phyloP scores from a whole-genome alignment of 2,888 invertebrate species.

The Drosophila rubida region DNA sequence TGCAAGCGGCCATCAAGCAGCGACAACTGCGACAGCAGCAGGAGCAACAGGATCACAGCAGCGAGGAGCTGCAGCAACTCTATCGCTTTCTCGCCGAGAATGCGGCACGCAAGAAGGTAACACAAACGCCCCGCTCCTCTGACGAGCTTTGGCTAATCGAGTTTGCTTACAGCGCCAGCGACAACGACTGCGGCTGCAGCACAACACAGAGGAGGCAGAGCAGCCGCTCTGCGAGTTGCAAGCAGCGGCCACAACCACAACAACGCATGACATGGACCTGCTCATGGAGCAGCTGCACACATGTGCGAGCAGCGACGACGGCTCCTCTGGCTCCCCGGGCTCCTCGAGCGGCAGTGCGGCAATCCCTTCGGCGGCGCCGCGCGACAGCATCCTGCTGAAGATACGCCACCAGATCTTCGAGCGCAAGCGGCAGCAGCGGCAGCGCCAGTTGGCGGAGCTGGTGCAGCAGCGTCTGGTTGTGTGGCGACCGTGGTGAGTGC shows the following conservation, averaged over 20 bases:
- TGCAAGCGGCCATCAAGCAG: constrained; percentile 65
- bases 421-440: constrained; percentile 79
- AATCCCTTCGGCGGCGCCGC: no score
- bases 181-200: constrained; percentile 48
- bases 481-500: constrained; percentile 83
- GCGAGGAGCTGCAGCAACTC: constrained; percentile 75
- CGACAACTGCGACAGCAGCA: constrained; percentile 41
- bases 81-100: constrained; percentile 82
- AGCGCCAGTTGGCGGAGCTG: constrained; percentile 70
- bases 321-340: constrained; percentile 21
- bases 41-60: constrained; percentile 19
- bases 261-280: constrained; percentile 47
- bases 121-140: background rate
- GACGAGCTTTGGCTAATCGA: constrained; percentile 19
- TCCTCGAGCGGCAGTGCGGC: constrained; percentile 2
- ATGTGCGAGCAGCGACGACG: constrained; percentile 30
- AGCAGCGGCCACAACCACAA: constrained; percentile 1
- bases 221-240: constrained; percentile 35
- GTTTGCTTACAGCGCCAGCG: constrained; percentile 33
- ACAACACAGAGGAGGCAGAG: background rate
- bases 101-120: constrained; percentile 77
- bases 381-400: constrained; percentile 78
- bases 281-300: constrained; percentile 50
- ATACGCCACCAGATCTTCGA: constrained; percentile 83
- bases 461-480: constrained; percentile 73